These are phyloP conservation scores for Daubentonia madagascariensis DNA, from an alignment of 2,113 vertebrate species.

Conservation along the genomic window DNA sequence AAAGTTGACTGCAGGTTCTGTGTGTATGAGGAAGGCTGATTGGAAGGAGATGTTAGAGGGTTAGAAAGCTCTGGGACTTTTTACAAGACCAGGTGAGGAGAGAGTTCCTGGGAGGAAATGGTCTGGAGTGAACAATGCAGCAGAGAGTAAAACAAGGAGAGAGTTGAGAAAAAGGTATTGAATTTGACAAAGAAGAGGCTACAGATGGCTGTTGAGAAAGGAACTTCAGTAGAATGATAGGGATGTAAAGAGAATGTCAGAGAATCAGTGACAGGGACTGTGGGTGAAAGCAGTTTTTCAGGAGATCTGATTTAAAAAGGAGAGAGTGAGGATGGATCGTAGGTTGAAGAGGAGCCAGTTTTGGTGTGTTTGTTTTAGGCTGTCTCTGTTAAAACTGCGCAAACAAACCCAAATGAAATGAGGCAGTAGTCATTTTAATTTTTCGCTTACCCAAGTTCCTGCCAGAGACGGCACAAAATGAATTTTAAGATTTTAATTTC, in stretches of 20 bases:
- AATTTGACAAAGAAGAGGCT: not conserved
- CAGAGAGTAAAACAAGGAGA: not conserved
- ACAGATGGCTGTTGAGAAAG: not conserved
- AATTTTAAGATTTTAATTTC: conserved; percentile 44
- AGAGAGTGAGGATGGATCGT: not conserved
- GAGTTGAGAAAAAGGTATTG: not conserved
- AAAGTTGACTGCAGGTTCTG: not conserved
- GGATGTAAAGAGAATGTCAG: not conserved
- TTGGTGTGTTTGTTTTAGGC: not conserved
- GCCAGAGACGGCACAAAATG: not conserved
- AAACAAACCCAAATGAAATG: not conserved
- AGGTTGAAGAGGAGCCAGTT: not conserved
- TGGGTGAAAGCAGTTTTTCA: not conserved
- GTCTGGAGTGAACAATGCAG: not conserved
- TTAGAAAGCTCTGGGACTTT: rapidly evolving
- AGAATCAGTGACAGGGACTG: not conserved
- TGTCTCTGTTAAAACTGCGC: conserved; percentile 28
- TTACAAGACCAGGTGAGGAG: not conserved
- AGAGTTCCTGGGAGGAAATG: not conserved
- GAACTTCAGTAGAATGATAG: not conserved
- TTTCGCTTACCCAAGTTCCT: conserved; percentile 2
- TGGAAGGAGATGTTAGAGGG: not conserved
- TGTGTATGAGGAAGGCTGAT: not conserved
- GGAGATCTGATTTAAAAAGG: not conserved
- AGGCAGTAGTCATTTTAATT: not conserved